Base-by-base conservation (phyloP, 2,797 vertebrate species). In the Chrysocyon brachyurus region DNA sequence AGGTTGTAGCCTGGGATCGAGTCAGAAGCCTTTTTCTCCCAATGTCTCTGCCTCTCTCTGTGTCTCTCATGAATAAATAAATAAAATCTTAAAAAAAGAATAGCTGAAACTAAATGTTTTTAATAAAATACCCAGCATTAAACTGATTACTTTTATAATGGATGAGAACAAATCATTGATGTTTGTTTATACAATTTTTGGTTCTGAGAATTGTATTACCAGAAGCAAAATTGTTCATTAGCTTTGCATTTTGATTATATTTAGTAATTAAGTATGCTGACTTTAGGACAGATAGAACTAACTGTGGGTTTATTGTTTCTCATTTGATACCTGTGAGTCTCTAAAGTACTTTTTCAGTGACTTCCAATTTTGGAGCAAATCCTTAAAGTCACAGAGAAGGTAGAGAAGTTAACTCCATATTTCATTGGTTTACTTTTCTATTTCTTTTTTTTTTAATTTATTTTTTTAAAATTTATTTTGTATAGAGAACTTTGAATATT, bases 141-240 rank as follows among this genome's bases (percentile, higher is more conserved):
- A 72, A 21, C 21, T 59, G 63, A 83, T 88, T 72, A 63, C 19
- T 96, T 91, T 84, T 88, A 73, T 93, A 68, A 90, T 91, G 70
- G 86, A 63, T 87, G 24, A 82, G 91, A 98, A 70, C 26, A 97
- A 63, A 66, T 82, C 12, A 70, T 46, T 87, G 28, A 84, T 87
- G n/a, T 92, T 96, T 96, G 88, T 81, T 95, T 98, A 90, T 33
- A 24, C 40, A 40, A 9, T 79, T 86, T 66, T 98, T 94, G 40
- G 40, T 46, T 46, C 40, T 87, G 83, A 89, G 56, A 86, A 73
- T 57, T 22, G 12, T 68, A 10, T 40, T 91, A 90, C 31, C 40
- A 83, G 83, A 75, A 91, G 79, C 57, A 75, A 59, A 87, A 64
- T 87, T 94, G 77, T 72, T 87, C 19, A 70, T 82, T 94, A 57